Base-by-base conservation (phyloP, 2,797 vertebrate species). In the Rhinoraja longicauda region DNA sequence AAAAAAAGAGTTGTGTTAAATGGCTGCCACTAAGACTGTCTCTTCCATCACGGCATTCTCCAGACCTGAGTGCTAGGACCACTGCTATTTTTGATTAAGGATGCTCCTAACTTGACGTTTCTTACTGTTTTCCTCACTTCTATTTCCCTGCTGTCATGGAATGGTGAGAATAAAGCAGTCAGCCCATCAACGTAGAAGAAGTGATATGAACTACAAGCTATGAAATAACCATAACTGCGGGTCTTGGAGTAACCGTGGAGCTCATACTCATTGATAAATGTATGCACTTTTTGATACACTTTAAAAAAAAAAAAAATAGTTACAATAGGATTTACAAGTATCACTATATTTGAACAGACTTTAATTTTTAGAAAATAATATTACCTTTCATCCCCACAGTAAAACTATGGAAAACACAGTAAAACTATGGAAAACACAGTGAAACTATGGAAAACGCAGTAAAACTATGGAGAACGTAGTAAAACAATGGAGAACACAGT, bases 341-440 rank as follows among this genome's bases (percentile, higher is more conserved):
- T 86, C 82, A 86, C 59, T 86, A 86, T 12, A 86, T 86, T 86
- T 64, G 29, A 88, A n/a, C 59, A 88, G 15, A 36, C n/a, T n/a
- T 21, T 59, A 84, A 88, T 45, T 45, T 45, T 45, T 45, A 88
- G 19, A 62, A 6, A 64, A n/a, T 64, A 36, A 67, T 1, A n/a
- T 88, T n/a, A 67, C 64, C 17, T 88, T 36, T 36, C n/a, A 36
- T 36, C n/a, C 64, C 84, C 8, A 36, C 21, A 67, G 21, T 19
- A 67, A 67, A 67, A n/a, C 62, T 45, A 45, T 45, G 45, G 45
- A 45, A n/a, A n/a, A n/a, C 8, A 36, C 21, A 67, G 21, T 19
- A 67, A 67, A 67, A n/a, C 62, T 45, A 45, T 45, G 45, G 45
- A 45, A n/a, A n/a, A n/a, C n/a, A n/a, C n/a, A n/a, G n/a, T n/a